phyloP scores from a whole-genome alignment of 37 sponge, comb jelly and placozoan genomes.

The Spongilla lacustris region DNA sequence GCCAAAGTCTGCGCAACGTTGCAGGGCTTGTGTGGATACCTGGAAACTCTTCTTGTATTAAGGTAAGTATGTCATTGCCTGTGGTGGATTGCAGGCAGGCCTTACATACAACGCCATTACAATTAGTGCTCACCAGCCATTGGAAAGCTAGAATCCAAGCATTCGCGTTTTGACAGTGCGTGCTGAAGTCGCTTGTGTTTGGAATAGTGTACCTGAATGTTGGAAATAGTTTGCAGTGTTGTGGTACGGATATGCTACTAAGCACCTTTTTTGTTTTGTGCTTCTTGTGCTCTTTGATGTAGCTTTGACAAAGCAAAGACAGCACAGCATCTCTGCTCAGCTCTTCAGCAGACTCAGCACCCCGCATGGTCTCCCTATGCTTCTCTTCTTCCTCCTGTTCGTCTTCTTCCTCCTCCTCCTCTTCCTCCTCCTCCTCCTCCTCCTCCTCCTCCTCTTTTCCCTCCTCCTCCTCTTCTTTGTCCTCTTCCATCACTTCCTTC shows the following conservation, averaged over 20 bases:
- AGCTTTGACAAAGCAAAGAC: background rate
- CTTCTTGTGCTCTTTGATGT: background rate
- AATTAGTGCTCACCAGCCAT: background rate
- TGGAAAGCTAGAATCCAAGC: background rate
- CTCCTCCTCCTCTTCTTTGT: background rate
- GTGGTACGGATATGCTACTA: background rate
- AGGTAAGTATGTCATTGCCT: slow-evolving; percentile 47
- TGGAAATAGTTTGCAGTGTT: background rate
- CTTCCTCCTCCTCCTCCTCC: background rate
- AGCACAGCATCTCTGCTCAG: background rate
- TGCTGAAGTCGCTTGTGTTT: background rate
- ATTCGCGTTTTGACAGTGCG: background rate
- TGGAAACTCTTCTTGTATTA: slow-evolving; percentile 61
- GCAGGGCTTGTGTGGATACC: slow-evolving; percentile 54
- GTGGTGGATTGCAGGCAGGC: background rate
- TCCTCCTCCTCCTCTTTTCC: background rate
- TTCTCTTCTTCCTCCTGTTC: background rate
- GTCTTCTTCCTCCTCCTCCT: background rate
- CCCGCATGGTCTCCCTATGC: background rate
- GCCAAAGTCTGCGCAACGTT: slow-evolving; percentile 62
- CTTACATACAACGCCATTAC: background rate
- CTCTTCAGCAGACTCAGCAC: background rate
- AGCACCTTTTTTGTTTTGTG: background rate
- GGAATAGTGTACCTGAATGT: background rate
- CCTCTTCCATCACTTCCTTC: background rate